Evolutionary conservation across 2,797 vertebrate genomes (phyloP).

Genomic region (Calcarius lapponicus): DNA sequence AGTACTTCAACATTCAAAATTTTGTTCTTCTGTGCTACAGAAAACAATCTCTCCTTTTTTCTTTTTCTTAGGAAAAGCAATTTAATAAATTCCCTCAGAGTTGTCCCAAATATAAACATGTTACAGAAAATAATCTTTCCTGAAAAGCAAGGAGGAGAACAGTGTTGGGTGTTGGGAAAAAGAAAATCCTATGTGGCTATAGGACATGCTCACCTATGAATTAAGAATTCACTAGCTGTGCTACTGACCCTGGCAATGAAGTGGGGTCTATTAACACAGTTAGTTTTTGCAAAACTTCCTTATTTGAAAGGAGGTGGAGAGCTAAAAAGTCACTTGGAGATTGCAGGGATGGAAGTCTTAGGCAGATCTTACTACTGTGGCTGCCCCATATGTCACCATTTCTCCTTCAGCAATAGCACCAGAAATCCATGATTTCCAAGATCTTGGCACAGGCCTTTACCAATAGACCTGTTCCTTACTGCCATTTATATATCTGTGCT

Average conservation of each 20-base stretch:
- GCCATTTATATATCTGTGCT: background rate
- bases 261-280: background rate
- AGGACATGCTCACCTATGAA: background rate
- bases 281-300: background rate
- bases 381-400: background rate
- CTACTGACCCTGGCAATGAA: background rate
- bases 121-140: background rate
- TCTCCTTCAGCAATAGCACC: background rate
- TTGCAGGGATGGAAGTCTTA: background rate
- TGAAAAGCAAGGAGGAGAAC: background rate
- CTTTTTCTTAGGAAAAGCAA: fast-evolving
- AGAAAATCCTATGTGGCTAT: background rate
- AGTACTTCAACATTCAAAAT: background rate
- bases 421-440: background rate
- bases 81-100: background rate
- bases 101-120: background rate
- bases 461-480: background rate
- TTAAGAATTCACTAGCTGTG: background rate
- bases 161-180: background rate
- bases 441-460: background rate
- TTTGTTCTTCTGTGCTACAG: background rate
- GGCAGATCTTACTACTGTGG: background rate
- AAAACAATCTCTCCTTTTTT: fast-evolving
- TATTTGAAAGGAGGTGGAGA: background rate
- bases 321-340: background rate